phyloP scores from a whole-genome alignment of 2,113 vertebrate genomes.

The Toxotes chatareus region DNA sequence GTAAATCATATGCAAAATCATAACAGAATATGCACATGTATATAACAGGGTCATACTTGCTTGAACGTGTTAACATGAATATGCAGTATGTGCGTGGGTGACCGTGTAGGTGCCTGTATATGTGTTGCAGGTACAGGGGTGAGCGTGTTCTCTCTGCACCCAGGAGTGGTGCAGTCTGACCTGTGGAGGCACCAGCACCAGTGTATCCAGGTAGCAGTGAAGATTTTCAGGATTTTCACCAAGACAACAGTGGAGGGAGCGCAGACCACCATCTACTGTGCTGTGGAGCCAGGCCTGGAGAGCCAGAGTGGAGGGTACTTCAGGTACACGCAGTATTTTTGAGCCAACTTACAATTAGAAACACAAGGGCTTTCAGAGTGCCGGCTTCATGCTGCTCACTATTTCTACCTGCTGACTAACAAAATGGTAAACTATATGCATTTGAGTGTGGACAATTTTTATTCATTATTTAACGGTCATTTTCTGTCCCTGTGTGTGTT shows the following conservation, averaged over 20 bases:
- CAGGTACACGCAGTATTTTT: conserved; percentile 73
- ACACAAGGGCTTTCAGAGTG: background rate
- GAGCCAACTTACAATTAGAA: background rate
- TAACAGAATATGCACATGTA: background rate
- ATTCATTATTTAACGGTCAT: conserved; percentile 5
- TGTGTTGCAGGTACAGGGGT: conserved; percentile 78
- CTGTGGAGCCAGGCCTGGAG: conserved; percentile 82
- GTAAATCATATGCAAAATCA: background rate
- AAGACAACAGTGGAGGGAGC: conserved; percentile 84
- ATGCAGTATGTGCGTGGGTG: background rate
- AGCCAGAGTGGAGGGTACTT: conserved; percentile 81
- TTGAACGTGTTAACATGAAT: background rate
- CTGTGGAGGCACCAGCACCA: conserved; percentile 82
- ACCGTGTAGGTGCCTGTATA: background rate
- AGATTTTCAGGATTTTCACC: conserved; percentile 79
- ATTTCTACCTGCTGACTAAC: conserved; percentile 31
- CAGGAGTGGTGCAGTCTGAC: conserved; percentile 85
- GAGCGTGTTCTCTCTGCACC: conserved; percentile 84
- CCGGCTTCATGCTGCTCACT: background rate
- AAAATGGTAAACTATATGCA: background rate
- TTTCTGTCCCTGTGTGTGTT: conserved; percentile 46
- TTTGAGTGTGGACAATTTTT: background rate
- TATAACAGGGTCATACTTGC: background rate
- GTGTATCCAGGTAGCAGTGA: conserved; percentile 78
- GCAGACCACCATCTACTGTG: conserved; percentile 85